These are phyloP conservation scores for Sinocyclocheilus grahami DNA, from an alignment of 2,113 vertebrate species.

Conservation along the genomic window DNA sequence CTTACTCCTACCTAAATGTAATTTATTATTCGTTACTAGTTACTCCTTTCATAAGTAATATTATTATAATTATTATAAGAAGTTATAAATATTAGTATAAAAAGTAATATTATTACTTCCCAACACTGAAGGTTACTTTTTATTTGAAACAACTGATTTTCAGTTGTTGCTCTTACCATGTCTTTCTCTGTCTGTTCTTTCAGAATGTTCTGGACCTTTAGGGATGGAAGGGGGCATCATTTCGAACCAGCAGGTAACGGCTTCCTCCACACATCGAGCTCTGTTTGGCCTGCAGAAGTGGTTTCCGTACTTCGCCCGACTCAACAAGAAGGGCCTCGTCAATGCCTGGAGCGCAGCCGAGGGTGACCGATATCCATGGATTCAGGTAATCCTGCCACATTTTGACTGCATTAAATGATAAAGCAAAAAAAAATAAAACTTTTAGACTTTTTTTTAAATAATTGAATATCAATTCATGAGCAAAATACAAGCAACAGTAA, in stretches of 20 bases:
- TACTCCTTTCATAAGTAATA: too few relatives aligned
- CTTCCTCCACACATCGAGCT: conserved; percentile 83
- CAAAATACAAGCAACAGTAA: not conserved
- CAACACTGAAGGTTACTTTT: too few relatives aligned
- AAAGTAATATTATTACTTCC: too few relatives aligned
- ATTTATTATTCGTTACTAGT: too few relatives aligned
- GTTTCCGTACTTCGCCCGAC: conserved; percentile 85
- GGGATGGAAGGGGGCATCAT: conserved; percentile 88
- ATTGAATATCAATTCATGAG: not conserved
- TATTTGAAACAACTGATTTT: not conserved
- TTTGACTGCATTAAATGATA: not conserved
- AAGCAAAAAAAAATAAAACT: too few relatives aligned
- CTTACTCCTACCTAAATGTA: too few relatives aligned
- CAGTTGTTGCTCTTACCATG: not conserved
- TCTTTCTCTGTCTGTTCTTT: not conserved
- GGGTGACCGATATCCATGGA: conserved; percentile 88
- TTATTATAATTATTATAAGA: too few relatives aligned
- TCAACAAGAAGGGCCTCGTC: conserved; percentile 86
- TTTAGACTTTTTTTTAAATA: too few relatives aligned
- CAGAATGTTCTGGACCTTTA: conserved; percentile 84
- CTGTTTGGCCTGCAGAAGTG: conserved; percentile 87
- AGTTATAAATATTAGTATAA: too few relatives aligned
- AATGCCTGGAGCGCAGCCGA: conserved; percentile 89
- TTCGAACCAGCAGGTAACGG: conserved; percentile 85
- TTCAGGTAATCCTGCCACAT: conserved; percentile 76